Percentiles rank a stretch among this genome's conserved stretches.
Evolutionary conservation across 1,140 invertebrate genomes (phyloP).

Genomic region (Drosophila bifasciata): DNA sequence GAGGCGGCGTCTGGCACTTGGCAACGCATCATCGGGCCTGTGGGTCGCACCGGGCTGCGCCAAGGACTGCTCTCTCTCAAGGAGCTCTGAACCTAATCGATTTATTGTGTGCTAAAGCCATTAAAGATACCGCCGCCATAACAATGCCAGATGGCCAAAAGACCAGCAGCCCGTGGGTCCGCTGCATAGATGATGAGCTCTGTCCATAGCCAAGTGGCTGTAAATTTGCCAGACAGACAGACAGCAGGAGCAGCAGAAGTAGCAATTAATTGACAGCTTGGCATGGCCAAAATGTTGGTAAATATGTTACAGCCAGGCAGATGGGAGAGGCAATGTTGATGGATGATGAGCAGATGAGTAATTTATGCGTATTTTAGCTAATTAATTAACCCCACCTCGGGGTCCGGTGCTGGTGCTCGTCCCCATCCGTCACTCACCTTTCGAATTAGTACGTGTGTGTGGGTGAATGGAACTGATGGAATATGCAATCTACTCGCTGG

Average conservation of each 20-base stretch:
- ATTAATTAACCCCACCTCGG: constrained; percentile 58
- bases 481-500: no score
- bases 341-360: constrained; percentile 44
- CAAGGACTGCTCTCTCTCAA: no score
- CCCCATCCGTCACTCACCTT: no score
- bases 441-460: not conserved
- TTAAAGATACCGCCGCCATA: constrained; percentile 41
- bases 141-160: constrained; percentile 46
- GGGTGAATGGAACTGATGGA: no score
- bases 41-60: not conserved
- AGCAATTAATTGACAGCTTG: constrained; percentile 64
- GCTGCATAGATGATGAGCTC: constrained; percentile 39
- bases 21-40: constrained; percentile 39
- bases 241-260: not conserved
- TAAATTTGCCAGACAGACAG: constrained; percentile 35
- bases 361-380: constrained; percentile 59
- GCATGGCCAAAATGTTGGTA: constrained; percentile 34
- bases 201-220: constrained; percentile 37
- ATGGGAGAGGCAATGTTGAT: constrained; percentile 1
- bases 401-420: no score
- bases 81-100: constrained; percentile 47
- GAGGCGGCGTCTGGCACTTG: constrained; percentile 45
- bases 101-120: constrained; percentile 60
- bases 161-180: constrained; percentile 24
- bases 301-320: constrained; percentile 43